A percentile compares a stretch with the other conserved stretches of the same genome.
Conservation (phyloP, 2,797 vertebrate genomes). For the Chloroceryle amazona region DNA sequence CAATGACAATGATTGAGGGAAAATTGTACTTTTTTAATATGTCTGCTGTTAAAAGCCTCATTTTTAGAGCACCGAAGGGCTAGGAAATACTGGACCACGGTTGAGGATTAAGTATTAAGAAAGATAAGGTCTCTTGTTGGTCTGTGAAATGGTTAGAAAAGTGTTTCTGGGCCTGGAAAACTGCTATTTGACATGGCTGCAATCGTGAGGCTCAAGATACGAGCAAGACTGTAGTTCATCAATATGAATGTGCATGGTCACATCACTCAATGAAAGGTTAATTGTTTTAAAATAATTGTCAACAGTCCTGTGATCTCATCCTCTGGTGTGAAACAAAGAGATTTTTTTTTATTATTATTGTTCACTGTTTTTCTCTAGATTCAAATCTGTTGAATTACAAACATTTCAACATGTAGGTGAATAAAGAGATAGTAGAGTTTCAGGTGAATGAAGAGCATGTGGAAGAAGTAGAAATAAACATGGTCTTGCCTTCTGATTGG, state of each 20-base stretch:
- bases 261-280: neutral
- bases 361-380: neutral
- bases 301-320: constrained; percentile 5
- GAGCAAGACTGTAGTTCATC: neutral
- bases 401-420: neutral
- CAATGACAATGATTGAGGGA: neutral
- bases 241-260: neutral
- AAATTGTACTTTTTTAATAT: neutral
- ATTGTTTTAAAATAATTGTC: constrained; percentile 43
- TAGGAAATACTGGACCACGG: neutral
- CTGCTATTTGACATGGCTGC: neutral
- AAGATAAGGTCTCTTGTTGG: neutral
- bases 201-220: neutral
- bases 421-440: neutral
- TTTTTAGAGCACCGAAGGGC: neutral
- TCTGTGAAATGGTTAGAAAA: neutral
- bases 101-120: neutral
- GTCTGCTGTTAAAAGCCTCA: neutral
- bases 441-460: neutral
- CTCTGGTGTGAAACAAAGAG: neutral
- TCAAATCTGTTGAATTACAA: neutral
- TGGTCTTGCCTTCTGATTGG: neutral
- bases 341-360: neutral
- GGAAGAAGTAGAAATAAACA: neutral
- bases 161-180: neutral